Base-by-base conservation (phyloP, 2,888 invertebrate species). In the Cyclophora albipunctata region DNA sequence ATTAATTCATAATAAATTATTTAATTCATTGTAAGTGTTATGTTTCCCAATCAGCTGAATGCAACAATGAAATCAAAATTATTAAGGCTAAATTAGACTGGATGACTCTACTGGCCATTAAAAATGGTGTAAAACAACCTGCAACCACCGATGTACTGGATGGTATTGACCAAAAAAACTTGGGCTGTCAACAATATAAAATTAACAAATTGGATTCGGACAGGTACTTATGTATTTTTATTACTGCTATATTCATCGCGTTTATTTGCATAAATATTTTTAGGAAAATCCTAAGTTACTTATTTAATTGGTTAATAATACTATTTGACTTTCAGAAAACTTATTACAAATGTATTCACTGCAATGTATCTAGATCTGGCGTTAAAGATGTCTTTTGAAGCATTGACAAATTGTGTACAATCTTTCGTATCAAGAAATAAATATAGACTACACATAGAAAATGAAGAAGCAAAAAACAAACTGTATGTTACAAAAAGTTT, bases 191-290 rank as follows among this genome's bases (percentile, higher is more conserved):
- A 7, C 68, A 72, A 33, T 72, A 76, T 50, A 80, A 80, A 52
- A 66, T 84, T 7, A 59, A 71, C n/a, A 84, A 84, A 60, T 59
- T 84, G 3, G 66, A 72, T 40, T 47, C 53, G 35, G 84, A 84
- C 57, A 76, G 84, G 84, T 66, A 47, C 20, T 20, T 20, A 20
- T 20, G 20, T 20, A 20, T 20, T 1, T 20, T 20, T 20, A 20
- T 1, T 20, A 20, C 20, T 20, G 20, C 20, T 20, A 20, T 20
- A 20, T 2, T 20, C 20, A 20, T 20, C 20, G 20, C 20, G 20
- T 20, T 20, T 20, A 37, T 5, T 4, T 37, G 37, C 5, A 5
- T 5, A 37, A 1, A 4, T 37, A 37, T 5, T 4, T 37, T 5
- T 37, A 5, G 37, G 5, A 37, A 37, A 37, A 37, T 37, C 5